Evolutionary conservation across 2,797 vertebrate genomes (phyloP).

Genomic region (Oryzias dopingdopingensis): DNA sequence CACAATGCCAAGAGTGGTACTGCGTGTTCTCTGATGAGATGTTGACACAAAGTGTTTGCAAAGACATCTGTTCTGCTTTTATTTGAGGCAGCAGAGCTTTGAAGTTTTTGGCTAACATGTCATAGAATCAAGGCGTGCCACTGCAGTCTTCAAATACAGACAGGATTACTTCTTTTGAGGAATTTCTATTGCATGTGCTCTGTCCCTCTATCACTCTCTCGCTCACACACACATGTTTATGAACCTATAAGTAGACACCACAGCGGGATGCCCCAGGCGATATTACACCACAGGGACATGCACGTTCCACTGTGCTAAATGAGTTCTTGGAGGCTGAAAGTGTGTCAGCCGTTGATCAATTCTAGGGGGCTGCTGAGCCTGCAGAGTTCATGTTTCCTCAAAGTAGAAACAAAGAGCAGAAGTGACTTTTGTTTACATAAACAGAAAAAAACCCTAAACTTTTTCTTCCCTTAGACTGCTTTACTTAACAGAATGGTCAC

Average conservation of each 20-base stretch:
- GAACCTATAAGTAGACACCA: background rate
- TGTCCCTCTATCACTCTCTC: background rate
- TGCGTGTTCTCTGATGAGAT: background rate
- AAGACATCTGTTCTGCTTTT: conserved; percentile 2
- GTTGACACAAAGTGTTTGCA: background rate
- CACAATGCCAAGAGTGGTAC: background rate
- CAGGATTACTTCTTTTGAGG: conserved; percentile 29
- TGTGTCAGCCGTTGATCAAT: conserved; percentile 35
- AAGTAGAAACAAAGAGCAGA: conserved; percentile 49
- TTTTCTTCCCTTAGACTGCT: too few species aligned
- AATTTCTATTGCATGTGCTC: background rate
- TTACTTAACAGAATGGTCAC: too few species aligned
- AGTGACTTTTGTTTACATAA: conserved; percentile 49
- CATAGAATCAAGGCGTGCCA: conserved; percentile 8
- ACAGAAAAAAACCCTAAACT: too few species aligned
- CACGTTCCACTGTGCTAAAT: conserved; percentile 50
- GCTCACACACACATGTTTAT: background rate
- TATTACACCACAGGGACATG: conserved; percentile 29
- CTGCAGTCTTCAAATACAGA: conserved; percentile 24
- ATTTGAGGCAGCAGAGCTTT: conserved; percentile 6
- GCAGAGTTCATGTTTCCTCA: conserved; percentile 47
- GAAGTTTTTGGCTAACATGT: conserved; percentile 2
- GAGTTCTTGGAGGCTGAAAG: conserved; percentile 47
- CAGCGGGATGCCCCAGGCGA: conserved; percentile 27
- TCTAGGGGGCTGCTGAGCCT: conserved; percentile 30